Base-by-base conservation (phyloP, 2,888 invertebrate species). In the Sussaba pulchella region DNA sequence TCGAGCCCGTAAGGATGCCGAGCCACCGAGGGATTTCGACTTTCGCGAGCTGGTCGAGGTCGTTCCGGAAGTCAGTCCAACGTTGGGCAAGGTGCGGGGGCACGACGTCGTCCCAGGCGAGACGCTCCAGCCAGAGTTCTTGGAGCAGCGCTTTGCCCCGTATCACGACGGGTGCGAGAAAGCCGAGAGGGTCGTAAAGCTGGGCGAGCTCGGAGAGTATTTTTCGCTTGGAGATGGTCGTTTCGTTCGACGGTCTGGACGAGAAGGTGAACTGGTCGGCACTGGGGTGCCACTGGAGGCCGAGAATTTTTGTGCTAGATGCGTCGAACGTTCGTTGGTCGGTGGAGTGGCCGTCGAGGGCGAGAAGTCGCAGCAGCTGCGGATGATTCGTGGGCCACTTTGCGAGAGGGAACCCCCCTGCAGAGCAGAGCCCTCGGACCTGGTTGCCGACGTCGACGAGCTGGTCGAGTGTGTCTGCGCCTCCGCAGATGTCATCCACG, bases 401-500 rank as follows among this genome's bases (percentile, higher is more conserved):
- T 0, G 67, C 69, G 52, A 52, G 52, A 10, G 19, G 12, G 21
- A 82, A 66, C 2, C 81, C 57, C 2, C 80, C 80, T 50, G 78
- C 63, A 39, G 8, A 12, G 41, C 61, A 78, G 39, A 83, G 41
- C 9, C 31, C 63, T 1, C 17, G 31, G 10, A 78, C 6, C 54
- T 83, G 75, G 9, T 36, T 2, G 12, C 36, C 66, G 4, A 43
- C 39, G 0, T 19, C 1, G 1, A 14, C 0, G 14, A 73, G 61
- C 6, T 77, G 47, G 0, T 36, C 45, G 1, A 69, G n/a, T 0
- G 21, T 17, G 10, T 71, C 70, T 3, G 81, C 63, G n/a, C 82
- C 83, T 1, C 76, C 79, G 24, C 17, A 77, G 6, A 83, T 71
- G 14, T 83, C 82, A 45, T 77, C 83, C 2, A 82, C 83, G 43